Conservation (phyloP, 1,140 invertebrate species). For the Mesaphorura yosii region DNA sequence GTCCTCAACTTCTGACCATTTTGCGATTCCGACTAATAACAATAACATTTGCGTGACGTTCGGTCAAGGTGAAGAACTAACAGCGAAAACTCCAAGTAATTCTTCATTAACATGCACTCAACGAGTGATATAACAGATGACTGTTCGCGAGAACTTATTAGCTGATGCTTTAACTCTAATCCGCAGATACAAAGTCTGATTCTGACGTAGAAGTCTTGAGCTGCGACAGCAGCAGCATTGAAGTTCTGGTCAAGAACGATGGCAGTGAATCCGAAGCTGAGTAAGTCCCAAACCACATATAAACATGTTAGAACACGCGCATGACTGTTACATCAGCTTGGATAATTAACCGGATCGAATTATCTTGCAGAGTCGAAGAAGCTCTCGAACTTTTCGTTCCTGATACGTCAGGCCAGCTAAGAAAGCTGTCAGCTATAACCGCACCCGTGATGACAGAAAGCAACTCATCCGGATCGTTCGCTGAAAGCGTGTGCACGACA, state of each 20-base stretch:
- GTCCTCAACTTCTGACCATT: neutral
- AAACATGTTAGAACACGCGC: neutral
- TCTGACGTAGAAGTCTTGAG: slow-evolving; percentile 29
- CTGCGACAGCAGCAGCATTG: slow-evolving; percentile 29
- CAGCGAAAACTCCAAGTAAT: neutral
- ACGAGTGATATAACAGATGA: neutral
- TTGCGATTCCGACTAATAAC: neutral
- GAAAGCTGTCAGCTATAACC: neutral
- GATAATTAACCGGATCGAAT: too few relatives aligned
- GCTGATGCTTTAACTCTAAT: neutral
- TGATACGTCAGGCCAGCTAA: neutral
- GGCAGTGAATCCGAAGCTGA: slow-evolving; percentile 24
- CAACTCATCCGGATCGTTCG: slow-evolving; percentile 26
- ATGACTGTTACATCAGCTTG: neutral
- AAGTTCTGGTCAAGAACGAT: slow-evolving; percentile 23
- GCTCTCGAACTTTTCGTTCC: slow-evolving; percentile 13
- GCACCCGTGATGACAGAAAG: slow-evolving; percentile 21
- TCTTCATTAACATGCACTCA: neutral
- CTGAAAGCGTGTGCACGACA: slow-evolving; percentile 24
- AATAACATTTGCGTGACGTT: neutral
- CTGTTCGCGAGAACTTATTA: neutral
- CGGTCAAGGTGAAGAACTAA: neutral
- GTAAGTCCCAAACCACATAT: slow-evolving; percentile 19
- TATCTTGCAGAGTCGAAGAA: slow-evolving; percentile 15
- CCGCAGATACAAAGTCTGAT: slow-evolving; percentile 27